Percentiles rank a stretch among this genome's conserved stretches.
These are phyloP conservation scores for Dorcus parallelipipedus DNA, from an alignment of 2,888 invertebrate genomes.

Conservation along the genomic window DNA sequence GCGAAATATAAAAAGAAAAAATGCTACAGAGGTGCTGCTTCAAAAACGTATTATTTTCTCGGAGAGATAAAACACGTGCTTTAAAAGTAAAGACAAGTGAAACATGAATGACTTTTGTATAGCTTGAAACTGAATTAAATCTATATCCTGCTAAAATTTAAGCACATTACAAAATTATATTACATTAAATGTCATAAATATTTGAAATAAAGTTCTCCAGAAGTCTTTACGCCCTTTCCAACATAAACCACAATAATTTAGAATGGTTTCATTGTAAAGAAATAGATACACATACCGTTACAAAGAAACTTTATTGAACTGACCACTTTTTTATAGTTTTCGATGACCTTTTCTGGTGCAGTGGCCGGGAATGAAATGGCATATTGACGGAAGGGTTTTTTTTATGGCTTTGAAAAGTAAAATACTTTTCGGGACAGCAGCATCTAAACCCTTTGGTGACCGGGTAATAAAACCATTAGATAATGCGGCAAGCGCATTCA, in stretches of 20 bases:
- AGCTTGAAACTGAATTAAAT: too few species aligned
- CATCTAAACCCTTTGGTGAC: constrained; percentile 35
- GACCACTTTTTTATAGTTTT: constrained; percentile 14
- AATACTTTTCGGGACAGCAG: constrained; percentile 26
- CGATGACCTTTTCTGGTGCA: constrained; percentile 20
- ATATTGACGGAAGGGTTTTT: constrained; percentile 35
- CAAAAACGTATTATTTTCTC: too few species aligned
- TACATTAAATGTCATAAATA: too few species aligned
- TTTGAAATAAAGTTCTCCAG: too few species aligned
- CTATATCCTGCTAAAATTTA: too few species aligned
- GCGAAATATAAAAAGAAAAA: too few species aligned
- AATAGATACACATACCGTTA: background rate
- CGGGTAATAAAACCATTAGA: constrained; percentile 34
- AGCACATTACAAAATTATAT: too few species aligned
- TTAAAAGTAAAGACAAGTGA: too few species aligned
- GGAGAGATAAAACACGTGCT: too few species aligned
- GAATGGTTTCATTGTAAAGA: constrained; percentile 7
- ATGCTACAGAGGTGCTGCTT: too few species aligned
- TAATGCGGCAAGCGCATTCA: constrained; percentile 28
- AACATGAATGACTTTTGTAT: too few species aligned
- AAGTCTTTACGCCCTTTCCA: background rate
- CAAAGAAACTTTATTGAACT: constrained; percentile 6
- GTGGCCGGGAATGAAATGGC: constrained; percentile 15
- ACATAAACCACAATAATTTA: constrained; percentile 3
- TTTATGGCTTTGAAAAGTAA: constrained; percentile 31